Evolutionary conservation across 23 tunicate species (phyloP), one percentile per base, ranked within the genome.

Genomic region (Halocynthia roretzi): DNA sequence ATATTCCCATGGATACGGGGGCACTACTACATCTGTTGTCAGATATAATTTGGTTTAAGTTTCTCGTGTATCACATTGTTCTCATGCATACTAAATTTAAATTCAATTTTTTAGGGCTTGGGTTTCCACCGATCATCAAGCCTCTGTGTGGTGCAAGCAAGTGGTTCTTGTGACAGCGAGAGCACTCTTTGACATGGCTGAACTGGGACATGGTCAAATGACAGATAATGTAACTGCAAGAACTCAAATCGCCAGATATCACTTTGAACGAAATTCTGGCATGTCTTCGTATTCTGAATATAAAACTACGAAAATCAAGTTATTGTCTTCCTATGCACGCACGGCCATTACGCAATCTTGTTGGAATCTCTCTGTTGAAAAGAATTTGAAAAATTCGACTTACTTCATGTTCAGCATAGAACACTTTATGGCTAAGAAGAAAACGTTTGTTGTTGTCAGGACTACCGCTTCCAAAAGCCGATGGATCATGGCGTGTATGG

Each of bases 71-170:
- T 60, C 1, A 15, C 64, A 60, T 15, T 15, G 64, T 15, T 60
- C 2, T 17, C 17, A 60, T 15, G 64, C n/a, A 60, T 60, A 60
- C 17, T 60, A 15, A 17, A 60, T 60, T 0, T 60, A 2, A 67
- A 11, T 67, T 40, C 5, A 53, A 19, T 10, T 74, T 74, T 55
- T 50, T 8, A 74, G 78, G 21, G 78, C 64, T 14, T 74, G 78
- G 78, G 72, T 83, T 10, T 77, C 91, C n/a, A 66, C 92, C n/a
- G 98, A 92, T 51, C 98, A 92, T 73, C 92, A 73, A 61, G 78
- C 84, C 62, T 74, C 89, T 51, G 98, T 82, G 11, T 92, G 98
- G 98, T 92, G 98, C 82, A 92, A 86, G 63, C 98, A 92, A 61
- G 31, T 92, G 52, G 85, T 82, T 5, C 54, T 85, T 75, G 87